Evolutionary conservation across 2,888 invertebrate species (phyloP).

Genomic region (Dynastes hyllus): DNA sequence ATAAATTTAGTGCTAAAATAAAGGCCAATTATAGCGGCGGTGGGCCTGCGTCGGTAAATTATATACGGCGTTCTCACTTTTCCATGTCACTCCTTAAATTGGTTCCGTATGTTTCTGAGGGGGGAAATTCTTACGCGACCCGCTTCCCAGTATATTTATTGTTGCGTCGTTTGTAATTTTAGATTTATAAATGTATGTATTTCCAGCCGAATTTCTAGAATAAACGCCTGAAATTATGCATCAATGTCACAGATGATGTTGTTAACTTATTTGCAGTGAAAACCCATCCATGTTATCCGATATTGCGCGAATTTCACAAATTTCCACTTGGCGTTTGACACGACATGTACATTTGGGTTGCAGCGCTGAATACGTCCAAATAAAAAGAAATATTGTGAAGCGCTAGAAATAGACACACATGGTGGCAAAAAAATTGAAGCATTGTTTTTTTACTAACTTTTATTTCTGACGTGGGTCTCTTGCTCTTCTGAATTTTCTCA

Average conservation of each 20-base stretch:
- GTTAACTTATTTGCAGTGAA: neutral
- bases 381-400: too few species aligned
- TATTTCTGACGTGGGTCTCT: too few species aligned
- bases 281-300: neutral
- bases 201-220: neutral
- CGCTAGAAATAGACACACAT: too few species aligned
- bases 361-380: too few species aligned
- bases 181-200: slow-evolving; percentile 10
- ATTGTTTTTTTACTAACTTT: too few species aligned
- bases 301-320: neutral
- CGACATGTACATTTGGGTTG: too few species aligned
- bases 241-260: neutral
- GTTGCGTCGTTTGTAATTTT: slow-evolving; percentile 37
- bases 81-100: slow-evolving; percentile 50
- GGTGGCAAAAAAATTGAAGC: too few species aligned
- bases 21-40: slow-evolving; percentile 55
- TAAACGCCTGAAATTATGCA: neutral
- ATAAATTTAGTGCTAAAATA: slow-evolving; percentile 58
- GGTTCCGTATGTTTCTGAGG: slow-evolving; percentile 32
- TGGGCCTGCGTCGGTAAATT: slow-evolving; percentile 49
- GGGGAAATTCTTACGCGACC: neutral
- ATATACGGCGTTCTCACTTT: slow-evolving; percentile 49
- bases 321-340: too few species aligned
- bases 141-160: slow-evolving; percentile 24
- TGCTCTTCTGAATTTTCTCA: too few species aligned